Evolutionary conservation across 2,797 vertebrate species (phyloP), one percentile per base, ranked within the genome.

Genomic region (Leptoclinus maculatus): DNA sequence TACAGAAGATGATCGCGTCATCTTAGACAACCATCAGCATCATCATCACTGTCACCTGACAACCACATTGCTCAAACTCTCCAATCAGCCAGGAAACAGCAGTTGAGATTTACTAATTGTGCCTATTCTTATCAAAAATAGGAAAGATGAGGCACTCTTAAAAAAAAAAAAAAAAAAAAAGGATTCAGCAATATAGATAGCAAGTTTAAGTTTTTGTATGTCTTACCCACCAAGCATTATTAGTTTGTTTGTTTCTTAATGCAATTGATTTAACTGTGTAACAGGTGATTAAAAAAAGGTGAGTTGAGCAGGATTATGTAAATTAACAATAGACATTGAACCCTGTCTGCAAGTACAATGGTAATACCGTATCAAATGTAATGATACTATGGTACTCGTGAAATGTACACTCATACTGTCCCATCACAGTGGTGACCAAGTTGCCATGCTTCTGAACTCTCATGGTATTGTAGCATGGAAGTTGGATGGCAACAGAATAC

Each of bases 11-110:
- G 21, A 21, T 16, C 10, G 10, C 5, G 29, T 63, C 76, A 71
- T 21, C 12, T 38, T 41, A 65, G 29, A 69, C 58, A 71, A 43
- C 34, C 57, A 67, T 45, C 19, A 67, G 23, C 39, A 21, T 32
- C 32, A 51, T n/a, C 54, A 49, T 47, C 43, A 66, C 14, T 23
- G 27, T 59, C 36, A 60, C 8, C 9, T 54, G 16, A 27, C 19
- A 2, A 56, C 9, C 67, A 63, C 66, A 19, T 19, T 1, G 4
- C 36, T 72, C 47, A 63, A 75, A 68, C 51, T 29, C 9, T 62
- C 25, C 56, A 32, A 27, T 60, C 23, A 23, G 43, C 27, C 41
- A 43, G 29, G 12, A 65, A 39, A 66, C 60, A 23, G 59, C 11
- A 39, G 16, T 27, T 34, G 9, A 69, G 21, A 51, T 25, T 2